Evolutionary conservation across 2,888 invertebrate genomes (phyloP), one percentile per base, ranked within the genome.

Genomic region (Tiphia femorata): DNA sequence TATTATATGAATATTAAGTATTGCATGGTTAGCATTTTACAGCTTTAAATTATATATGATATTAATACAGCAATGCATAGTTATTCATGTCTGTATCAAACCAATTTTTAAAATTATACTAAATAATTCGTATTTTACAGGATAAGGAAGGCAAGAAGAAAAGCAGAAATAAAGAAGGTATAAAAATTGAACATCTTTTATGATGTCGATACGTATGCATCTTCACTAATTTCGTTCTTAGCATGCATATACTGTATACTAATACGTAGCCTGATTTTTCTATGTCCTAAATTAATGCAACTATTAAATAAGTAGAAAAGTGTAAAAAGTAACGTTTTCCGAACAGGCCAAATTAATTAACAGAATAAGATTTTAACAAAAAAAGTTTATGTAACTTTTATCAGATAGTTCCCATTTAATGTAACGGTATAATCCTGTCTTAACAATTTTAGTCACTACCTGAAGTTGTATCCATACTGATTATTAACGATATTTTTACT

Each of bases 81-180:
- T 35, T 43, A 17, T 64, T n/a, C 16, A 56, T 21, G 7, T 38
- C 35, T 57, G 8, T 12, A 16, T 20, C 20, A 23, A n/a, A n/a
- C n/a, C n/a, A n/a, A n/a, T n/a, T 42, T 19, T 44, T 40, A 29
- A 46, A 44, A 2, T n/a, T 60, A 46, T 16, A 62, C 43, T 54
- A 2, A 35, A 46, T 52, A 2, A 69, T 67, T 78, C 75, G 78
- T 79, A 75, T 78, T 78, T 84, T 89, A 67, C 89, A 94, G 93
- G 93, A 93, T 74, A 93, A 93, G 84, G 93, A 93, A 77, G 89
- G 88, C 58, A 94, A 94, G 85, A 94, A 94, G 87, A 94, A 94
- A 84, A 91, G 91, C 77, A 89, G 92, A 84, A 93, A 93, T 83
- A 95, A 94, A 88, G 95, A 95, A 92, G 95, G 95, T 95, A n/a